These are phyloP conservation scores for Microtus ochrogaster DNA, from an alignment of 2,113 vertebrate species.

Conservation along the genomic window DNA sequence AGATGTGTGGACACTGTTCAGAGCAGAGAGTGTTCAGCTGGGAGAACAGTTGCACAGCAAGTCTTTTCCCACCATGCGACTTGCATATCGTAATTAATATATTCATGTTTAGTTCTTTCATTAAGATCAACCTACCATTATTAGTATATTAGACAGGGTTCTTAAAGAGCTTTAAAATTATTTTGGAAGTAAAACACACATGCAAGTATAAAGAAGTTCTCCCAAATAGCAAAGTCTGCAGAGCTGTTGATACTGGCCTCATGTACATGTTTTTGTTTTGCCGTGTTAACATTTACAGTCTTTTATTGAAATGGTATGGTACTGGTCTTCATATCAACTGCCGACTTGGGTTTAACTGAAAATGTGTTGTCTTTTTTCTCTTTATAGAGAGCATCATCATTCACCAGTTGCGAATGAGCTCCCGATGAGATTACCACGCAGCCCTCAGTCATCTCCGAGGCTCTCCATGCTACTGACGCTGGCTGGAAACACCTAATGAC, in stretches of 20 bases:
- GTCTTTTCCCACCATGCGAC: background rate
- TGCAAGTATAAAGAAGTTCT: slow-evolving; percentile 23
- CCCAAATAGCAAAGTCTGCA: background rate
- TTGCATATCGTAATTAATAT: background rate
- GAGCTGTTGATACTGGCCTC: slow-evolving; percentile 8
- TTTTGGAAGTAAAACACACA: background rate
- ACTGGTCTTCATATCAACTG: slow-evolving; percentile 31
- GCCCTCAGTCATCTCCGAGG: slow-evolving; percentile 77
- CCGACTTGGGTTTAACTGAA: slow-evolving; percentile 58
- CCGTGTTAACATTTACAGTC: slow-evolving; percentile 35
- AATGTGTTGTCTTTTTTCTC: slow-evolving; percentile 83
- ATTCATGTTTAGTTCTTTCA: slow-evolving; percentile 34
- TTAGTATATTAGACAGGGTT: background rate
- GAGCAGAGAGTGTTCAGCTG: background rate
- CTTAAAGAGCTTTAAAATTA: slow-evolving; percentile 21
- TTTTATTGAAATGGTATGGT: slow-evolving; percentile 48
- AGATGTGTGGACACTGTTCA: background rate
- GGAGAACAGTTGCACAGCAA: background rate
- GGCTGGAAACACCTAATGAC: slow-evolving; percentile 81
- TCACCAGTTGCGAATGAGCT: slow-evolving; percentile 90
- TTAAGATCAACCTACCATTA: background rate
- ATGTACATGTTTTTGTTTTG: slow-evolving; percentile 13
- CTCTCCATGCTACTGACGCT: slow-evolving; percentile 87
- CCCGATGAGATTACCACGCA: slow-evolving; percentile 86
- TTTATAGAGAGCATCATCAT: slow-evolving; percentile 92